These are phyloP conservation scores for Falco columbarius DNA, from an alignment of 2,797 vertebrate species.

Conservation along the genomic window DNA sequence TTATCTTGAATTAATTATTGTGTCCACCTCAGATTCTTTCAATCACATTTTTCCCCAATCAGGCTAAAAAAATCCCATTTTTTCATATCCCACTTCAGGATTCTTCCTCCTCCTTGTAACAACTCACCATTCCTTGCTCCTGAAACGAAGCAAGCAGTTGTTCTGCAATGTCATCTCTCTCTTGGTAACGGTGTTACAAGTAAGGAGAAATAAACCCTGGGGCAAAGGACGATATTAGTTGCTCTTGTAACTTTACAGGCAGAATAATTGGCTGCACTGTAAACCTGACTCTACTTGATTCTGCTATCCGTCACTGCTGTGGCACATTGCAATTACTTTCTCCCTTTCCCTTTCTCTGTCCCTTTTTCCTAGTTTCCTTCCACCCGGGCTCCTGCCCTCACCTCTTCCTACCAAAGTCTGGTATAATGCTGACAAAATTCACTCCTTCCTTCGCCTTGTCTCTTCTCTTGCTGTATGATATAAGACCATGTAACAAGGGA, in stretches of 20 bases:
- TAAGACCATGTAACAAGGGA: background rate
- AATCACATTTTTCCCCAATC: background rate
- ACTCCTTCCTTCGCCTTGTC: background rate
- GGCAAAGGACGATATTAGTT: background rate
- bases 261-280: conserved; percentile 1
- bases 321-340: background rate
- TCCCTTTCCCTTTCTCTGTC: background rate
- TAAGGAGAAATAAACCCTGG: conserved; percentile 12
- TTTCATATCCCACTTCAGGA: background rate
- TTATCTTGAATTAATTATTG: conserved; percentile 1
- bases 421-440: background rate
- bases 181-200: background rate
- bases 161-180: background rate
- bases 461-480: background rate
- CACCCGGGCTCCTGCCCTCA: background rate
- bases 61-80: accelerated
- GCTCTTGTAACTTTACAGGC: background rate
- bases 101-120: background rate
- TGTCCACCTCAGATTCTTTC: background rate
- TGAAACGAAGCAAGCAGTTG: conserved; percentile 8
- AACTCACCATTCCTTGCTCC: background rate
- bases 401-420: background rate
- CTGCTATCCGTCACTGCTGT: background rate
- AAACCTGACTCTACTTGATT: background rate
- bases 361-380: background rate